Base-by-base conservation (phyloP, 2,797 vertebrate species). In the Rhyacichthys aspro region DNA sequence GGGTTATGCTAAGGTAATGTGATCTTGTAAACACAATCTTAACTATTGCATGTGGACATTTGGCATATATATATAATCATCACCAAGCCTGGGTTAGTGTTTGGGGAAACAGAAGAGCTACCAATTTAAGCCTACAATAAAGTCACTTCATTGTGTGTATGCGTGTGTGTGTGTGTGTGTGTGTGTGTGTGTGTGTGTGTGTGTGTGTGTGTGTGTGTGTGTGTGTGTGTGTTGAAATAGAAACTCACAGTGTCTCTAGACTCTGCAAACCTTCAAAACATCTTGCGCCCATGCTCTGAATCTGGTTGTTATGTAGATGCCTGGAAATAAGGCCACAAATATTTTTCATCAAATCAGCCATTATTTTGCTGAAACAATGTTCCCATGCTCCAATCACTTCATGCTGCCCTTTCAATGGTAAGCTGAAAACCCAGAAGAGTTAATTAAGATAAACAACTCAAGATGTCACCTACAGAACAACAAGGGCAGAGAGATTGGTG, bases 191-290 rank as follows among this genome's bases (percentile, higher is more conserved):
- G 19, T 23, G 19, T 23, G 19, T 23, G 19, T 23, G 19, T 23
- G 19, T 0, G 16, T 61, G 16, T 8, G 4, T 57, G 53, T 16
- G 7, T 39, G 34, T 15, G 5, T 59, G 34, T 53, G 1, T 5
- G 19, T 23, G 5, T 5, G 19, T 23, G 19, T 5, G 23, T 28
- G 23, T 28, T 28, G 23, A 28, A 28, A 28, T 28, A 10, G 15
- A 70, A 88, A 98, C 96, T 97, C 86, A 98, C 97, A 98, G 89
- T n/a, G 96, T 98, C 88, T 98, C 96, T 86, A 98, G 80, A 82
- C 90, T 97, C 78, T 92, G 93, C 76, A 98, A 92, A 76, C 97
- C 97, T 75, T 96, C 95, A 32, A 98, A 96, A 84, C 96, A 94
- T 11, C 93, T 94, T 58, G 90, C 86, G 49, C 93, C 96, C 84